Conservation (phyloP, 2,797 vertebrate species). For the Clarias pachynema region DNA sequence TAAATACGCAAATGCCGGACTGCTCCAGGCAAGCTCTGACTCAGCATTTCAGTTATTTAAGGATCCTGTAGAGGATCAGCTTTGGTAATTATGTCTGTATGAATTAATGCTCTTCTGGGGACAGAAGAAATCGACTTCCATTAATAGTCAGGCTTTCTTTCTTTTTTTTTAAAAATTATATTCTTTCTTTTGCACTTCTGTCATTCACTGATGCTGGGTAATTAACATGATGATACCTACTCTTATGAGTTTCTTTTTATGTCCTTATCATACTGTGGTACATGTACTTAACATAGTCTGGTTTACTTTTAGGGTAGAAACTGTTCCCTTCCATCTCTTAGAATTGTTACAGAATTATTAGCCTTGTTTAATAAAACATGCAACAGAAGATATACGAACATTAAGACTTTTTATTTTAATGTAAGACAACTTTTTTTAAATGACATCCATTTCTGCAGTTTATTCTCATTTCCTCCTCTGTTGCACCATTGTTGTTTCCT, state of each 20-base stretch:
- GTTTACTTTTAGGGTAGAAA: not conserved
- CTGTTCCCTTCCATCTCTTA: not conserved
- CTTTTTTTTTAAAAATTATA: not conserved
- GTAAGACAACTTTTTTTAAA: not conserved
- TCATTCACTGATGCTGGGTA: not conserved
- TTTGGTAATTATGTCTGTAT: constrained; percentile 9
- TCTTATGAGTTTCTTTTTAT: not conserved
- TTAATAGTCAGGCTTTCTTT: not conserved
- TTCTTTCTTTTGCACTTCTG: not conserved
- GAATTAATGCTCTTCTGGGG: constrained; percentile 8
- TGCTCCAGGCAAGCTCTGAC: not conserved
- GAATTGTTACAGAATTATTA: not conserved
- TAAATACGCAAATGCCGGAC: not conserved
- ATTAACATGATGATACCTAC: not conserved
- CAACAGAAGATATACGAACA: not conserved
- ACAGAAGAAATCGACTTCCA: not conserved
- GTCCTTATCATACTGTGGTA: not conserved
- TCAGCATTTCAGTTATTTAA: constrained; percentile 24
- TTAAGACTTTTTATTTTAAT: not conserved
- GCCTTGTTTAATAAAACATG: not conserved
- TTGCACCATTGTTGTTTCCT: no score
- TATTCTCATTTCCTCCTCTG: not conserved
- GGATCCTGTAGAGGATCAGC: not conserved
- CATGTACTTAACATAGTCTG: not conserved
- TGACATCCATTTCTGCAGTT: not conserved